A percentile compares a stretch with the other conserved stretches of the same genome.
phyloP scores from a whole-genome alignment of 2,113 vertebrate genomes.

The Podarcis muralis region DNA sequence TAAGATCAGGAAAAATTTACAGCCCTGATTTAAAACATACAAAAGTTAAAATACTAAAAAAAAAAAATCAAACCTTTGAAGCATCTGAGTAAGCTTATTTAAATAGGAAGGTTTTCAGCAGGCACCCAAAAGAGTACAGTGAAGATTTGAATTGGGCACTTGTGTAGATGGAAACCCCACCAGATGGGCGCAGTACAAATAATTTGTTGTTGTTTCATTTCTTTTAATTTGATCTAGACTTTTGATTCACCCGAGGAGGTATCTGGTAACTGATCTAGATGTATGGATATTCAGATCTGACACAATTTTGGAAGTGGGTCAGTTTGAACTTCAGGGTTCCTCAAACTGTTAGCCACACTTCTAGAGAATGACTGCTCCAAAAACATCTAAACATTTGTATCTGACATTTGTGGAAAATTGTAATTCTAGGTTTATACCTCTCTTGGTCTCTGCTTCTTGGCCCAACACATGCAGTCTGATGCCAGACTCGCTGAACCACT shows the following conservation, averaged over 20 bases:
- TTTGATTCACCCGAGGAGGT: background rate
- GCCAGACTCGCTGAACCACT: background rate
- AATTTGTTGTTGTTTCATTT: background rate
- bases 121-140: no score
- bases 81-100: no score
- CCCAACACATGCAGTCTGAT: background rate
- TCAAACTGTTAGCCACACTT: background rate
- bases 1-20: no score
- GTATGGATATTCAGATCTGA: background rate
- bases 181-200: no score
- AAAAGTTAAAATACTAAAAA: no score
- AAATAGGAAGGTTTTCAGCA: no score
- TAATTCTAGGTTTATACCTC: background rate
- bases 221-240: constrained; percentile 7
- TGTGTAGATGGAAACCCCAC: constrained; percentile 8
- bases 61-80: no score
- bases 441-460: background rate
- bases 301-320: background rate
- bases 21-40: no score
- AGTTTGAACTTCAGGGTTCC: background rate
- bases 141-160: constrained; percentile 13
- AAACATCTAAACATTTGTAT: background rate
- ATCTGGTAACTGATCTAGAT: background rate
- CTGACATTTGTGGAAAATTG: background rate
- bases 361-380: background rate